Evolutionary conservation across 2,797 vertebrate species (phyloP).

Genomic region (Epinephelus malabaricus): DNA sequence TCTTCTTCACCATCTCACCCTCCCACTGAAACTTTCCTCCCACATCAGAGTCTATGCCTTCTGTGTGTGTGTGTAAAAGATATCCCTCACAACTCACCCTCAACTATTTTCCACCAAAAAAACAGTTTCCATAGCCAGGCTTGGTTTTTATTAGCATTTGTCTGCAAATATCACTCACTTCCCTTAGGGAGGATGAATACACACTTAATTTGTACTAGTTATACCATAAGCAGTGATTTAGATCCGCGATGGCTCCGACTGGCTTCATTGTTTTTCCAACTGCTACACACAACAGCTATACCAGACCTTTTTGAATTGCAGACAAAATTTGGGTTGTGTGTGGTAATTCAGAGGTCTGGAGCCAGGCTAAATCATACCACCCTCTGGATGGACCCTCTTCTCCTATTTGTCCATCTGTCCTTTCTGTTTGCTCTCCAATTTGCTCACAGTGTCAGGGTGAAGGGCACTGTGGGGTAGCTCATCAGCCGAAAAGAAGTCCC

Average conservation of each 20-base stretch:
- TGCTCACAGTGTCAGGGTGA: slow-evolving; percentile 48
- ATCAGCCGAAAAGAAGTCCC: slow-evolving; percentile 27
- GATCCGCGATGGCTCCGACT: not conserved
- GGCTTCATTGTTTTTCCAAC: not conserved
- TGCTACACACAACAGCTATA: not conserved
- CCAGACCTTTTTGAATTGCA: slow-evolving; percentile 17
- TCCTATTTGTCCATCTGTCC: slow-evolving; percentile 48
- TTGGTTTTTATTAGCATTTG: slow-evolving; percentile 2
- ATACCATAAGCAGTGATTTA: not conserved
- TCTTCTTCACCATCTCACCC: not conserved
- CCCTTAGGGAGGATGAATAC: not conserved
- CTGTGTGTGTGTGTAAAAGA: not conserved
- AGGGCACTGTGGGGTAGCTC: slow-evolving; percentile 29
- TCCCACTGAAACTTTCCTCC: not conserved
- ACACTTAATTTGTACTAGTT: not conserved
- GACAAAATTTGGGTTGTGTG: slow-evolving; percentile 4
- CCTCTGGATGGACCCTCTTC: slow-evolving; percentile 34
- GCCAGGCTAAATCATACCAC: slow-evolving; percentile 27
- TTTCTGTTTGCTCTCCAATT: slow-evolving; percentile 50
- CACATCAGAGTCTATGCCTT: not conserved
- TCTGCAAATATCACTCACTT: not conserved
- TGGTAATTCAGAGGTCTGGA: slow-evolving; percentile 23
- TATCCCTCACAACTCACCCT: not conserved
- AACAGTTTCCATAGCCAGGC: not conserved
- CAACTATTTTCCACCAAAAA: not conserved